phyloP scores from a whole-genome alignment of 2,888 invertebrate genomes.

The Cantharis rustica region DNA sequence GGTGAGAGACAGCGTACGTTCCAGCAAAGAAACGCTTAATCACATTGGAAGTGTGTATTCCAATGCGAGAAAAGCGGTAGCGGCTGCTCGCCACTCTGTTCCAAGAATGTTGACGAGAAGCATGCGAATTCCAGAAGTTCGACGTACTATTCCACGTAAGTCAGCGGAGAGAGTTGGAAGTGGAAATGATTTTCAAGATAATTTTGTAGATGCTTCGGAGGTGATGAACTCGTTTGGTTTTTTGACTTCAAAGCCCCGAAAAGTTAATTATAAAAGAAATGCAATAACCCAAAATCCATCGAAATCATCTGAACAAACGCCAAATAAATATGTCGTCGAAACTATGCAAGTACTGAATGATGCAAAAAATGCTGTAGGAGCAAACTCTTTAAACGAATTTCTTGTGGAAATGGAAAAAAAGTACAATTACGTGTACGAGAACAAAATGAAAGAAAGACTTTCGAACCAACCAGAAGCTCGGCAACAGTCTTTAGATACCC shows the following conservation, averaged over 20 bases:
- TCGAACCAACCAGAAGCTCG: not conserved
- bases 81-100: conserved; percentile 39
- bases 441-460: not conserved
- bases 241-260: conserved; percentile 43
- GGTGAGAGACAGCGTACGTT: conserved; percentile 48
- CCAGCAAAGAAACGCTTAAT: conserved; percentile 47
- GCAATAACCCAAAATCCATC: conserved; percentile 12
- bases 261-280: conserved; percentile 40
- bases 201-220: conserved; percentile 46
- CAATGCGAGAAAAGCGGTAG: conserved; percentile 46
- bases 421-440: not conserved
- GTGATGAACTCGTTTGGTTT: conserved; percentile 50
- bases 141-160: not conserved
- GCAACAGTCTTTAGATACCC: not conserved
- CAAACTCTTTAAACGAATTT: conserved; percentile 29
- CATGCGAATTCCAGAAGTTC: conserved; percentile 35
- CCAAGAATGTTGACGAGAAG: conserved; percentile 45
- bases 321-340: conserved; percentile 12
- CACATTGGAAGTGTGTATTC: conserved; percentile 49
- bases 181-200: conserved; percentile 10
- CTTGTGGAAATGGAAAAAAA: conserved; percentile 30
- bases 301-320: not conserved
- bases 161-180: not conserved
- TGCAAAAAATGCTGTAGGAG: conserved; percentile 29
- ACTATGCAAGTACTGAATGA: conserved; percentile 22